These are phyloP conservation scores for Urocolius indicus DNA, from an alignment of 2,113 vertebrate species.

Conservation along the genomic window DNA sequence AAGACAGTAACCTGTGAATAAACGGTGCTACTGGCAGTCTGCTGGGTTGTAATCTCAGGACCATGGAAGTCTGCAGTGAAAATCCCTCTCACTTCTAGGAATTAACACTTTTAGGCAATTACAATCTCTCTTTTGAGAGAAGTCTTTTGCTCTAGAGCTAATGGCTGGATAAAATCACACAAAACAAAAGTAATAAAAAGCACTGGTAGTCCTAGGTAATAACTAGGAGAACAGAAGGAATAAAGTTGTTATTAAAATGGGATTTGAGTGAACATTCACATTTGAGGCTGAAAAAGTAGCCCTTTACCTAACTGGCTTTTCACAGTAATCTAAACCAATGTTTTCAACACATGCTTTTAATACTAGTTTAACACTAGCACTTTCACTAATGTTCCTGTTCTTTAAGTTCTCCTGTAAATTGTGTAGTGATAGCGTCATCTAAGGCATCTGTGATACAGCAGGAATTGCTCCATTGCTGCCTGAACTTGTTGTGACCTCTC, in stretches of 20 bases:
- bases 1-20: neutral
- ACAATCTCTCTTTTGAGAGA: neutral
- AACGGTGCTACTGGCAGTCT: neutral
- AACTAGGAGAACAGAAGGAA: neutral
- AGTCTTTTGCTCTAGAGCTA: neutral
- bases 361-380: neutral
- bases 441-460: neutral
- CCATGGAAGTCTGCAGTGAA: neutral
- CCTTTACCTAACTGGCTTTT: neutral
- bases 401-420: neutral
- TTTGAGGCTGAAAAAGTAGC: neutral
- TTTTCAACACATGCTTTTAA: neutral
- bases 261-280: neutral
- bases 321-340: neutral
- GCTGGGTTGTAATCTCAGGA: neutral
- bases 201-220: neutral
- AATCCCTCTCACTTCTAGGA: neutral
- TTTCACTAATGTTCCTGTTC: neutral
- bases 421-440: neutral
- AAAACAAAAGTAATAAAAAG: neutral
- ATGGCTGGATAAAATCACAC: neutral
- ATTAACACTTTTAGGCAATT: rapidly evolving
- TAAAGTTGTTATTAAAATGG: neutral
- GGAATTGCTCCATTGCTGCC: neutral
- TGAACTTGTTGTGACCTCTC: neutral